Conservation (phyloP, 2,113 vertebrate genomes). For the Peromyscus leucopus region DNA sequence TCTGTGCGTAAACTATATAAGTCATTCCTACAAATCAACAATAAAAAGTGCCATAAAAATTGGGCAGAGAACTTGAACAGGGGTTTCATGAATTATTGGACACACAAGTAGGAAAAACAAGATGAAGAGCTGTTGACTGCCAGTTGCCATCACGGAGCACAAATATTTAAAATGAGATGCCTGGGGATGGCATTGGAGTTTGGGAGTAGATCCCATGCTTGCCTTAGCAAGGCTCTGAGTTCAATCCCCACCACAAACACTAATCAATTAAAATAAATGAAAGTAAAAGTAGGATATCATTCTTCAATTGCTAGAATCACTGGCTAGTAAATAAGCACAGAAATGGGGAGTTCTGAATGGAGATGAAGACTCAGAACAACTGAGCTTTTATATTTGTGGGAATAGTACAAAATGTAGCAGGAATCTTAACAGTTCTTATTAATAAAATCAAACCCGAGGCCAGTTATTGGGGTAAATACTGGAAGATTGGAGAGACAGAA, state of each 20-base stretch:
- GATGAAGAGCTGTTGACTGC: neutral
- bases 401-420: neutral
- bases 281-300: neutral
- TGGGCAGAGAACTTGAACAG: neutral
- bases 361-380: neutral
- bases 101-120: neutral
- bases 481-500: too few species aligned
- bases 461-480: too few species aligned
- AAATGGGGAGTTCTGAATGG: neutral
- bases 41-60: conserved; percentile 17
- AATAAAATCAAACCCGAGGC: too few species aligned
- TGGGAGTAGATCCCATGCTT: neutral
- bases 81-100: neutral
- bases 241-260: neutral
- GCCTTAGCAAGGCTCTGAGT: neutral
- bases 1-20: neutral
- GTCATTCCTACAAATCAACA: neutral
- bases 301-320: neutral
- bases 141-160: neutral
- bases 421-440: too few species aligned
- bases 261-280: neutral
- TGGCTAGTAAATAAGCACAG: neutral
- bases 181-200: neutral
- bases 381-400: neutral
- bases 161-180: neutral